Percentiles rank a stretch among this genome's conserved stretches.
These are phyloP conservation scores for honey bee (Apis mellifera) DNA, from an alignment of 1,140 invertebrate species.

Conservation along the genomic window Amel_HAv3.1 CM009937.2:9278001-9278500, in stretches of 20 bases:
- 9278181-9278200: slow-evolving; percentile 26
- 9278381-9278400: slow-evolving; percentile 56
- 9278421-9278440: not conserved
- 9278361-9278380: slow-evolving; percentile 60
- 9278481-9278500: no score
- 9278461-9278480: slow-evolving; percentile 32
- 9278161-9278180: slow-evolving; percentile 5
- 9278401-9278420: slow-evolving; percentile 51
- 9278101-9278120: not conserved
- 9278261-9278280: slow-evolving; percentile 50
- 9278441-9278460: slow-evolving; percentile 12
- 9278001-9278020: not conserved
- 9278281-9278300: slow-evolving; percentile 56
- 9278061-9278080: not conserved
- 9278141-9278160: not conserved
- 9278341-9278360: not conserved
- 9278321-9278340: not conserved
- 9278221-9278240: slow-evolving; percentile 42
- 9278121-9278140: slow-evolving; percentile 12
- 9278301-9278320: slow-evolving; percentile 45
- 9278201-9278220: slow-evolving; percentile 15
- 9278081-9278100: not conserved
- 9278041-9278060: not conserved
- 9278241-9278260: slow-evolving; percentile 41
- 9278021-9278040: not conserved